phyloP scores from a whole-genome alignment of 1,140 invertebrate genomes.

The Bombus breviceps region DNA sequence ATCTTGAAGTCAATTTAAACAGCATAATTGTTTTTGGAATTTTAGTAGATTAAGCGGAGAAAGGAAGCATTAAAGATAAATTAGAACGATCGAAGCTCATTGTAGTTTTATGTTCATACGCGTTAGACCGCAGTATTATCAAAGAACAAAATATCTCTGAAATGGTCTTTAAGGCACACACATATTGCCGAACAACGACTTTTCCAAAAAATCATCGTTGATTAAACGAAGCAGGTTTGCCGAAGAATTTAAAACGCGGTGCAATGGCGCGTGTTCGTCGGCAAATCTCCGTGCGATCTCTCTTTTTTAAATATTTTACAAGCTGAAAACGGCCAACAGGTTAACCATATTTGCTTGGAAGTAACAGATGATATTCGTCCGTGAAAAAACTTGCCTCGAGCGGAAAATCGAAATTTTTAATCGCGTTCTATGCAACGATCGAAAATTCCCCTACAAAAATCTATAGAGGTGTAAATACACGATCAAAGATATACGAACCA shows the following conservation, averaged over 20 bases:
- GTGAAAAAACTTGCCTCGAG: neutral
- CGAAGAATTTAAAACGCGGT: neutral
- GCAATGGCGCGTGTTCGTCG: neutral
- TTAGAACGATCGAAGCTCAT: too few species aligned
- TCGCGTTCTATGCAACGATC: neutral
- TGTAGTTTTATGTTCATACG: neutral
- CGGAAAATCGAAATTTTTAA: neutral
- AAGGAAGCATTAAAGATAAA: too few species aligned
- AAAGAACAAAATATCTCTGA: neutral
- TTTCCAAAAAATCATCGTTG: too few species aligned
- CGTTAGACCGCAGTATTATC: neutral
- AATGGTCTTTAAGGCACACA: neutral
- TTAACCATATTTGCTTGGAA: neutral
- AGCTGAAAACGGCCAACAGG: neutral
- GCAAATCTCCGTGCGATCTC: neutral
- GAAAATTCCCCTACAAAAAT: neutral
- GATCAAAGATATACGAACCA: neutral
- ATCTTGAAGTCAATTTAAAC: too few species aligned
- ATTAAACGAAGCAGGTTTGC: neutral
- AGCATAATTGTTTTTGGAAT: too few species aligned
- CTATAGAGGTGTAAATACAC: too few species aligned
- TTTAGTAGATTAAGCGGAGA: too few species aligned
- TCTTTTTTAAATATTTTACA: slow-evolving; percentile 3
- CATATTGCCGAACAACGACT: neutral
- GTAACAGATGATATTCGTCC: neutral